Evolutionary conservation across 2,113 vertebrate species (phyloP), one percentile per base, ranked within the genome.

Genomic region (Pteruthius melanotis): DNA sequence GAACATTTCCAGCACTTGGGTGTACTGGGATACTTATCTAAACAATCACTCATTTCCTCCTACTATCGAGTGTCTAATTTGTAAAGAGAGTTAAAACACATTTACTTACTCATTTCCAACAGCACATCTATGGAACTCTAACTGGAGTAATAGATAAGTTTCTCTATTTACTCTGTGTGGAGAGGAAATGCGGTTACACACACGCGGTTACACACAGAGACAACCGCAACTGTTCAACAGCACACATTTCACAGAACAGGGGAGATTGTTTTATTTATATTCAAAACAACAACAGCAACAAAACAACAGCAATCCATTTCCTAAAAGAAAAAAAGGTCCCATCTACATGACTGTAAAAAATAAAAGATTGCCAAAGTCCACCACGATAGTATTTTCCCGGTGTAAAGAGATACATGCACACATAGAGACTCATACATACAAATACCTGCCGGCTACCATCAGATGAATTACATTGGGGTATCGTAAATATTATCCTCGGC

Each of bases 41-140:
- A 96, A 96, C 95, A 97, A 93, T 94, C 85, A 87, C 83, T 95
- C 91, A 87, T 97, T 97, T 96, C 93, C 84, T 93, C 53, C 80
- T 94, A 93, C 81, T 96, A 97, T 91, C 89, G 69, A 95, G 94
- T 87, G 94, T 88, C 90, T 95, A 90, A 93, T 88, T 90, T 92
- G 94, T 95, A 79, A 95, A 94, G 89, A 95, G 75, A 90, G 83
- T 90, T 95, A 89, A 94, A 96, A 89, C 91, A 89, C 92, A 50
- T 95, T 97, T 92, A 93, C 93, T 97, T 93, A 95, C 70, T 95
- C 88, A 60, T 90, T 94, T 94, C 65, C 78, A 93, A 80, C 70
- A 79, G 54, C 85, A 88, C 80, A 63, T 95, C 90, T 96, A 95
- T 76, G 85, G 71, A 95, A 87, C 65, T 74, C 78, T 96, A 94